Evolutionary conservation across 2,113 vertebrate species (phyloP).

Genomic region (Lampris incognitus): DNA sequence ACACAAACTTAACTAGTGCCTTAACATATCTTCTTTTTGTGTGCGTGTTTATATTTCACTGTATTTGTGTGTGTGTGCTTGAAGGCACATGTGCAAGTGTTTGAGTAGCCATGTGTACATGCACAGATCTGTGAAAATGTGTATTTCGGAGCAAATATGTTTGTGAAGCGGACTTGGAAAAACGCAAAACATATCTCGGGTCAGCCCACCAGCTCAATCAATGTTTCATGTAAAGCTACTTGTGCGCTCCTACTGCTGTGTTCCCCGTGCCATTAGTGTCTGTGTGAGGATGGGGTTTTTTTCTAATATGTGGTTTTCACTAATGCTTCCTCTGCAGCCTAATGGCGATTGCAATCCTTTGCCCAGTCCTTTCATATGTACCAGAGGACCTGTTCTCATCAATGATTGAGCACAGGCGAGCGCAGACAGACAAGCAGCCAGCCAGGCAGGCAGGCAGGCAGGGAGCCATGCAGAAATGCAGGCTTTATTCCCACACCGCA

Average conservation of each 20-base stretch:
- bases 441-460: conserved; percentile 29
- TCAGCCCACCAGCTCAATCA: conserved; percentile 10
- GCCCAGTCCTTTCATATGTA: conserved; percentile 54
- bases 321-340: conserved; percentile 42
- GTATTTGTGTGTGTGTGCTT: not conserved
- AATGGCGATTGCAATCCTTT: conserved; percentile 60
- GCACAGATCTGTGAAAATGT: not conserved
- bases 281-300: conserved; percentile 31
- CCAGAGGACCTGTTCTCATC: conserved; percentile 64
- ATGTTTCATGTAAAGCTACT: conserved; percentile 1
- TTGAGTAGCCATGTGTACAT: not conserved
- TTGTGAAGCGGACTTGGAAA: conserved; percentile 14
- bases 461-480: not conserved
- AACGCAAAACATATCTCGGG: conserved; percentile 10
- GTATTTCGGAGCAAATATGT: conserved; percentile 30
- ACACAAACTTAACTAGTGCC: conserved; percentile 3
- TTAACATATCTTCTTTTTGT: not conserved
- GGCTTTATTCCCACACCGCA: conserved; percentile 46
- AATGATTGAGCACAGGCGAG: conserved; percentile 65
- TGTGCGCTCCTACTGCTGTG: not conserved
- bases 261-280: conserved; percentile 22
- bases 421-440: conserved; percentile 50
- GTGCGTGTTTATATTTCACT: not conserved
- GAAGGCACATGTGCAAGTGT: not conserved
- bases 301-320: conserved; percentile 44